phyloP scores from a whole-genome alignment of 53 echinoderm and acorn worm genomes.

The Astropecten irregularis region DNA sequence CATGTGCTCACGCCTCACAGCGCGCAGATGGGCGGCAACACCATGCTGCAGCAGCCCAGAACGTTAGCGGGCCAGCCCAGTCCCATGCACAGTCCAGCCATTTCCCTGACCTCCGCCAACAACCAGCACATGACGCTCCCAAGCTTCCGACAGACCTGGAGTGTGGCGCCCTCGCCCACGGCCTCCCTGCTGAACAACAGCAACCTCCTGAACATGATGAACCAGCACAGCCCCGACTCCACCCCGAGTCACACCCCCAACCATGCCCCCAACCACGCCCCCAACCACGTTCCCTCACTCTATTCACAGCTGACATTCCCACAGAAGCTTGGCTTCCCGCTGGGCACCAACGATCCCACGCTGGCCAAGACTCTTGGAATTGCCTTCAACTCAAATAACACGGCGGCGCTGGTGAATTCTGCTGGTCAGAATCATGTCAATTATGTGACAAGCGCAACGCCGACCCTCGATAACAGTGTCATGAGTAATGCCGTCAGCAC shows the following conservation, averaged over 20 bases:
- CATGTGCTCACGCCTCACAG: conserved; percentile 81
- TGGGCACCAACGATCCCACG: conserved; percentile 8
- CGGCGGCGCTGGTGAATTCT: conserved; percentile 16
- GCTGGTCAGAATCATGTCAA: conserved; percentile 48
- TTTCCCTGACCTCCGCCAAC: conserved; percentile 42
- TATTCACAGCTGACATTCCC: conserved; percentile 43
- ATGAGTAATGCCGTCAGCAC: not conserved
- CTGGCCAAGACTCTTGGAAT: conserved; percentile 51
- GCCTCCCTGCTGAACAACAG: conserved; percentile 22
- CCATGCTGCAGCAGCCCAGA: conserved; percentile 52
- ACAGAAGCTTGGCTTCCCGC: conserved; percentile 53
- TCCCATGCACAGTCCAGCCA: conserved; percentile 72
- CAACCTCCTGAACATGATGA: conserved; percentile 23
- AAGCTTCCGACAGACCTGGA: conserved; percentile 94
- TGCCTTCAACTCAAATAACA: conserved; percentile 28
- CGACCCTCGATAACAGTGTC: not conserved
- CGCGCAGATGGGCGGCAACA: conserved; percentile 57
- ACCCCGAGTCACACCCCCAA: not conserved
- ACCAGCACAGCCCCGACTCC: conserved; percentile 46
- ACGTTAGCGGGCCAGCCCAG: conserved; percentile 52
- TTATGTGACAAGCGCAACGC: conserved; percentile 26
- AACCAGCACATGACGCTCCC: conserved; percentile 73
- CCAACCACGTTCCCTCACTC: not conserved
- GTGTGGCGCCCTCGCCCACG: conserved; percentile 51
- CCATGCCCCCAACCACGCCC: conserved; percentile 37